Evolutionary conservation across 1,140 invertebrate species (phyloP).

Genomic region (Drosophila lacteicornis): DNA sequence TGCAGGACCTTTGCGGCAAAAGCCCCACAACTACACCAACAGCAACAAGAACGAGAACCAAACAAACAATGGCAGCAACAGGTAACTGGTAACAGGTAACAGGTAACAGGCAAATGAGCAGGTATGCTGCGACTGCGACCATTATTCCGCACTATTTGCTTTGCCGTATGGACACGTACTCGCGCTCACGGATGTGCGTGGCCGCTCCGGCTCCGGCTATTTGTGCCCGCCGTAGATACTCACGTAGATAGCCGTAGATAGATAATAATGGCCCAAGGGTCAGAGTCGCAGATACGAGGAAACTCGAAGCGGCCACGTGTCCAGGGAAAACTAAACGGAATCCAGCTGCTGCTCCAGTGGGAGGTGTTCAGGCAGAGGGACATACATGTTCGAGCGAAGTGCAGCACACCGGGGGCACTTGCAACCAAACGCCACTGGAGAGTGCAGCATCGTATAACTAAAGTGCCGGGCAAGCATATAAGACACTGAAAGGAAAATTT

Average conservation of each 20-base stretch:
- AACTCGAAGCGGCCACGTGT: slow-evolving; percentile 36
- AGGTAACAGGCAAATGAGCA: slow-evolving; percentile 32
- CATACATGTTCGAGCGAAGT: slow-evolving; percentile 8
- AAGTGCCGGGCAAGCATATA: slow-evolving; percentile 4
- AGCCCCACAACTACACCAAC: background rate
- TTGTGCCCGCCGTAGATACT: slow-evolving; percentile 32
- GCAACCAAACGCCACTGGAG: slow-evolving; percentile 15
- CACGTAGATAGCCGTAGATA: slow-evolving; percentile 33
- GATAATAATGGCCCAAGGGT: slow-evolving; percentile 58
- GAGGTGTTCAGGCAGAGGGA: background rate
- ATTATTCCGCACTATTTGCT: slow-evolving; percentile 69
- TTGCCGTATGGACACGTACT: slow-evolving; percentile 69
- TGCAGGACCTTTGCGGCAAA: background rate
- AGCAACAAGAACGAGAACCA: background rate
- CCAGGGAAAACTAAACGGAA: slow-evolving; percentile 6
- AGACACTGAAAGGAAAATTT: background rate
- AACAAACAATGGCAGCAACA: slow-evolving; percentile 17
- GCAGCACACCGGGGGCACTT: slow-evolving; percentile 13
- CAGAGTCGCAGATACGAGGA: slow-evolving; percentile 11
- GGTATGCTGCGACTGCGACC: slow-evolving; percentile 10
- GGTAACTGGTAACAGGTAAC: slow-evolving; percentile 3
- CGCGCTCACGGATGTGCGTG: slow-evolving; percentile 28
- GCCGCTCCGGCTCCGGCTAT: slow-evolving; percentile 23
- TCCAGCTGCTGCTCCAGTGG: slow-evolving; percentile 10
- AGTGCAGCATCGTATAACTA: slow-evolving; percentile 29